Evolutionary conservation across 2,113 vertebrate genomes (phyloP).

Genomic region (Lagenorhynchus albirostris): DNA sequence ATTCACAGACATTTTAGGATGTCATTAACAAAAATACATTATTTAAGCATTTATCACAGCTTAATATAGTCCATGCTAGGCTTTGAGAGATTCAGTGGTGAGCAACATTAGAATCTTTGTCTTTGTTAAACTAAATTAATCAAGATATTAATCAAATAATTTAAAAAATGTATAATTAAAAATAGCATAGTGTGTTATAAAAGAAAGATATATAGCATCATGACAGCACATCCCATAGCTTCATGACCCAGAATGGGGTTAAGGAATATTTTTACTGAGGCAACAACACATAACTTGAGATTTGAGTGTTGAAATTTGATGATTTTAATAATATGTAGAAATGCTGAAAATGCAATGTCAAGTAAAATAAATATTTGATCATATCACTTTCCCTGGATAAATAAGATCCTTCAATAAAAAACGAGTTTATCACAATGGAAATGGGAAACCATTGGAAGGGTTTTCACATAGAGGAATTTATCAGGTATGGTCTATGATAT

Average conservation of each 20-base stretch:
- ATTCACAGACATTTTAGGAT: background rate
- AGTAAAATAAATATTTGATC: background rate
- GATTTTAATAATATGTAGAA: background rate
- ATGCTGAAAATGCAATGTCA: background rate
- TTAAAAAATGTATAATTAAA: background rate
- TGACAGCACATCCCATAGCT: background rate
- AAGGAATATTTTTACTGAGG: background rate
- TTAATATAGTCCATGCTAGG: background rate
- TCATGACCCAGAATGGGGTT: background rate
- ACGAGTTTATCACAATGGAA: background rate
- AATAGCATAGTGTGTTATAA: background rate
- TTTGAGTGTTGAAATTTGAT: background rate
- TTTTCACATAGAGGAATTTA: background rate
- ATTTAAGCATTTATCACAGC: background rate
- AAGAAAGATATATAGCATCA: background rate
- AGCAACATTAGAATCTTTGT: background rate
- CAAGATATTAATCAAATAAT: background rate
- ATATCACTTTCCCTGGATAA: background rate
- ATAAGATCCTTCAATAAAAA: background rate
- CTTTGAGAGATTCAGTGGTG: background rate
- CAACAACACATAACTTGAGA: background rate
- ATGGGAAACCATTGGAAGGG: background rate
- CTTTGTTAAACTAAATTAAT: background rate
- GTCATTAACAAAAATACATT: background rate
- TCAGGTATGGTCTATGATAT: background rate